A percentile compares a stretch with the other conserved stretches of the same genome.
phyloP scores from a whole-genome alignment of 2,113 vertebrate species.

The Serinus canaria region DNA sequence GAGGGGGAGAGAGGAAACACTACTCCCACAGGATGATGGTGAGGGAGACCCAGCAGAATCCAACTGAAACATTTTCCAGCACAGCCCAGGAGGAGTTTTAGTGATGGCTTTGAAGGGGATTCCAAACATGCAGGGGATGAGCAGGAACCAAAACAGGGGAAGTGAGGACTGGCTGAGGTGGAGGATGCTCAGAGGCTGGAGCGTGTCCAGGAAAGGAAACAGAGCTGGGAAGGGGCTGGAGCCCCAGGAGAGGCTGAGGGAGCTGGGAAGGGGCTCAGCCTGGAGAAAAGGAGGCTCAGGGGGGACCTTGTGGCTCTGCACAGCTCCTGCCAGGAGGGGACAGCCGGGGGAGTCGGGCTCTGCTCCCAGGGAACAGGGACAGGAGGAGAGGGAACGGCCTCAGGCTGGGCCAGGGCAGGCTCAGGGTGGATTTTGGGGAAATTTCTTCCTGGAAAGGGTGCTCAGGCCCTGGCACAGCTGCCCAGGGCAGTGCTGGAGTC shows the following conservation, averaged over 20 bases:
- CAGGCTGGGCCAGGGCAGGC: not conserved
- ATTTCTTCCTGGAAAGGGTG: rapidly evolving
- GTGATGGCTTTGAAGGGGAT: not conserved
- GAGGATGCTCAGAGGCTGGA: not conserved
- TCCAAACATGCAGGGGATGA: not conserved
- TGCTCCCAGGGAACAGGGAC: not conserved
- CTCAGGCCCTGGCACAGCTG: rapidly evolving
- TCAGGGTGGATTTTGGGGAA: rapidly evolving
- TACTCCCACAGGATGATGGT: rapidly evolving
- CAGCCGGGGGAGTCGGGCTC: not conserved
- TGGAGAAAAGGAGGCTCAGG: not conserved
- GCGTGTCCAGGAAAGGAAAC: not conserved
- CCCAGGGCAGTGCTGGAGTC: rapidly evolving
- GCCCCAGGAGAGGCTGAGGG: not conserved
- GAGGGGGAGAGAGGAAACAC: not conserved
- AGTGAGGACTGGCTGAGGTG: not conserved
- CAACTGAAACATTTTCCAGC: not conserved
- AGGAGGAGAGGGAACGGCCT: not conserved
- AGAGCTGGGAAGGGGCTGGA: not conserved
- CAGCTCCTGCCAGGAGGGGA: not conserved
- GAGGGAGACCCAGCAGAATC: not conserved
- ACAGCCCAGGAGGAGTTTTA: not conserved
- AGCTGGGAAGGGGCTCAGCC: not conserved
- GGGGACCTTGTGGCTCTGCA: not conserved
- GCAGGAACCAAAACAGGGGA: not conserved